Conservation (phyloP, 2,113 vertebrate genomes). For the Engraulis encrasicolus region DNA sequence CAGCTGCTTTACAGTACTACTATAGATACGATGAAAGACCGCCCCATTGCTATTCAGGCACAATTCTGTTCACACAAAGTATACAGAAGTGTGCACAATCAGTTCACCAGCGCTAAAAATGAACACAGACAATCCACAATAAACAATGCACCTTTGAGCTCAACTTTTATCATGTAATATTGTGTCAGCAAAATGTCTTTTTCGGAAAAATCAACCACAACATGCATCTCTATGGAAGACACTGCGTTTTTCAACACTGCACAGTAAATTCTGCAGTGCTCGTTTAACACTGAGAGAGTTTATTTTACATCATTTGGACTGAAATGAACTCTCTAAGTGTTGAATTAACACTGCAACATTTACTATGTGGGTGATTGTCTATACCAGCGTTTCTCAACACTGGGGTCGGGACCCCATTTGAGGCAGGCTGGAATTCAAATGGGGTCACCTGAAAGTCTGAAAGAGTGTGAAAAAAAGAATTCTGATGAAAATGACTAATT, state of each 20-base stretch:
- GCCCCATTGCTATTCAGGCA: too few species aligned
- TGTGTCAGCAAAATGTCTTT: background rate
- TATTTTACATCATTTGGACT: too few species aligned
- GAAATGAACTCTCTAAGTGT: too few species aligned
- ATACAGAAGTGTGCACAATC: background rate
- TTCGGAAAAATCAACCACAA: background rate
- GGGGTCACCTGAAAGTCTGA: too few species aligned
- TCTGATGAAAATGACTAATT: too few species aligned
- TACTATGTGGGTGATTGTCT: too few species aligned
- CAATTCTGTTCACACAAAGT: background rate
- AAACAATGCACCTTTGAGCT: background rate
- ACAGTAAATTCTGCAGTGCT: too few species aligned
- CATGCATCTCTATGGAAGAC: background rate
- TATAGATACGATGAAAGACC: background rate
- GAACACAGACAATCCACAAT: background rate
- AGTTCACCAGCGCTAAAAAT: background rate
- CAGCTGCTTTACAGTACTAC: background rate
- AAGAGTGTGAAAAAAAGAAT: too few species aligned
- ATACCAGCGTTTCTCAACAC: too few species aligned
- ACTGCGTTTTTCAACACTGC: background rate
- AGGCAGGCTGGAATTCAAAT: background rate
- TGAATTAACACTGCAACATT: too few species aligned
- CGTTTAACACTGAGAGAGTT: too few species aligned
- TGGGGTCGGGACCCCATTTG: too few species aligned
- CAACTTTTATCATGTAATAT: background rate